Base-by-base conservation (phyloP, 2,888 invertebrate species). In the Cremastinae sp. region DNA sequence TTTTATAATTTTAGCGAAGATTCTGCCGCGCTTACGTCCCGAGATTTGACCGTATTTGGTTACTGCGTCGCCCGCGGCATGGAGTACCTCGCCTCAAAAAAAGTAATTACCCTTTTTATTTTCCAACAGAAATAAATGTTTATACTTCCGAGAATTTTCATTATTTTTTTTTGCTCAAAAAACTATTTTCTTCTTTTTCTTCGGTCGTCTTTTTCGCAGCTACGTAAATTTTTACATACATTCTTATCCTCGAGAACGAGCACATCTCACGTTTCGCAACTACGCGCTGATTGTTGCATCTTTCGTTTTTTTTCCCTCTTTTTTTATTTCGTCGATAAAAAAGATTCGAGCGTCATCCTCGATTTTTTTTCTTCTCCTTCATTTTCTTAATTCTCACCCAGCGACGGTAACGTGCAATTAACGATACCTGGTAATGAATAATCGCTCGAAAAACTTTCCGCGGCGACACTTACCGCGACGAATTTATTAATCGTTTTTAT, bases 11-110 rank as follows among this genome's bases (percentile, higher is more conserved):
- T 93, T 88, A 93, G 93, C 77, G 93, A 94, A 79, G 90, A 91
- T 75, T 92, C 93, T 70, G 93, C 93, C 0, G 92, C 93, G 0
- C 90, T 95, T 22, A 94, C 94, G 2, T 93, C 94, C 0, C 91
- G 95, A 22, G 95, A 96, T 78, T 91, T 96, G 70, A 95, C 95
- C 0, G 94, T 94, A 14, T 96, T 96, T 86, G 94, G 95, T 0
- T 93, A 95, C 87, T 96, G 96, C 83, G 94, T 96, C 47, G 95
- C 96, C 0, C 91, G 95, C 76, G 96, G 96, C 65, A 96, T 96
- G 96, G 95, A 95, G 84, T 96, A 96, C 83, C 93, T 96, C 53
- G 93, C 95, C 10, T 94, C 94, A 18, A 94, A 95, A 88, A 95
- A 95, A 91, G 96, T 96, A 87, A 91, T 56, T 74, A 61, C 9